Conservation (phyloP, 2,888 invertebrate genomes). For the Dasysyrphus albostriatus region DNA sequence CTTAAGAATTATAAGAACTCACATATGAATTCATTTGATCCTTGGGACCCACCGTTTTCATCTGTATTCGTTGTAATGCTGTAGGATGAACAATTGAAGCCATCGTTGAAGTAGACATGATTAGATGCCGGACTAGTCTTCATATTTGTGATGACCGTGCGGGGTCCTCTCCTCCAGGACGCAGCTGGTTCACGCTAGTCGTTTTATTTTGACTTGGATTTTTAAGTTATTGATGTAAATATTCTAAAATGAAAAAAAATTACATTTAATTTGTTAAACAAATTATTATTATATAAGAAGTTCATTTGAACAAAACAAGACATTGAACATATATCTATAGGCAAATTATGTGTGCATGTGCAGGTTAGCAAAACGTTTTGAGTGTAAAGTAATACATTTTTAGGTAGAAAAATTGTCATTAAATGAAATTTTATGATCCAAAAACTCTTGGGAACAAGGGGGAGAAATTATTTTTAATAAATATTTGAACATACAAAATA, state of each 20-base stretch:
- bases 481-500: no score
- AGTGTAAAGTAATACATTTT: no score
- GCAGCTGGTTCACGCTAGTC: constrained; percentile 13
- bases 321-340: no score
- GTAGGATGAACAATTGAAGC: constrained; percentile 82
- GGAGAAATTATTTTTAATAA: no score
- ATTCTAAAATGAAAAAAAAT: background rate
- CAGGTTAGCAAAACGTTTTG: no score
- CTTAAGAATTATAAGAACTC: constrained; percentile 77
- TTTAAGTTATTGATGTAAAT: background rate
- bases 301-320: no score
- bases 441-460: no score
- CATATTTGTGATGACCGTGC: constrained; percentile 77
- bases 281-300: background rate
- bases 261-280: background rate
- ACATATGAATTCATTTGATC: constrained; percentile 86
- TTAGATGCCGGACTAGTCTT: constrained; percentile 81
- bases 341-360: no score
- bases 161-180: constrained; percentile 49
- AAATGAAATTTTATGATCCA: no score
- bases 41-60: constrained; percentile 84
- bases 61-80: constrained; percentile 81
- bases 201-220: background rate
- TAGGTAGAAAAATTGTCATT: no score
- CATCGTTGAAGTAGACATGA: constrained; percentile 83